Evolutionary conservation across 2,113 vertebrate species (phyloP).

Genomic region (Cryptotis parvus): DNA sequence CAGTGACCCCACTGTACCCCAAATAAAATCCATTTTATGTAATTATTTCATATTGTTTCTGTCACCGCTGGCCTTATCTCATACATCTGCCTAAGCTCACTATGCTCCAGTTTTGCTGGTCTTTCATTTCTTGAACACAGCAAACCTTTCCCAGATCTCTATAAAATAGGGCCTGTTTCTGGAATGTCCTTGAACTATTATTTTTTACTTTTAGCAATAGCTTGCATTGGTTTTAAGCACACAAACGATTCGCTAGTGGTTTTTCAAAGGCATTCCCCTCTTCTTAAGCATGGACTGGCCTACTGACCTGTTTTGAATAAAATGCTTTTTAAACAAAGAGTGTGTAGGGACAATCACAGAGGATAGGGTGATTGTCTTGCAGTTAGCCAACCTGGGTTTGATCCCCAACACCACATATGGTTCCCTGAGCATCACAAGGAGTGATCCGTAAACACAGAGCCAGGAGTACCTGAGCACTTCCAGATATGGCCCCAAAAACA

Average conservation of each 20-base stretch:
- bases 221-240: background rate
- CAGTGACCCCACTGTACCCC: background rate
- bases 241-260: background rate
- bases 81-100: background rate
- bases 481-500: too few relatives aligned
- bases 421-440: too few relatives aligned
- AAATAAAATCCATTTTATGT: background rate
- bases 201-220: background rate
- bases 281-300: background rate
- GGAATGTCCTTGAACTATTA: background rate
- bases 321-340: slow-evolving; percentile 35
- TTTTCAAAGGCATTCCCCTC: background rate
- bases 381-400: too few relatives aligned
- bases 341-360: background rate
- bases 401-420: too few relatives aligned
- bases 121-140: background rate
- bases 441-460: too few relatives aligned
- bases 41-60: background rate
- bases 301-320: slow-evolving; percentile 9
- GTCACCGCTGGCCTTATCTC: background rate
- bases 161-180: background rate
- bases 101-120: background rate
- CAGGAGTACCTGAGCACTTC: too few relatives aligned
- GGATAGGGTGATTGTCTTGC: too few relatives aligned
- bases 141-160: background rate